Base-by-base conservation (phyloP, 2,797 vertebrate species). In the Emydoidea blandingii region DNA sequence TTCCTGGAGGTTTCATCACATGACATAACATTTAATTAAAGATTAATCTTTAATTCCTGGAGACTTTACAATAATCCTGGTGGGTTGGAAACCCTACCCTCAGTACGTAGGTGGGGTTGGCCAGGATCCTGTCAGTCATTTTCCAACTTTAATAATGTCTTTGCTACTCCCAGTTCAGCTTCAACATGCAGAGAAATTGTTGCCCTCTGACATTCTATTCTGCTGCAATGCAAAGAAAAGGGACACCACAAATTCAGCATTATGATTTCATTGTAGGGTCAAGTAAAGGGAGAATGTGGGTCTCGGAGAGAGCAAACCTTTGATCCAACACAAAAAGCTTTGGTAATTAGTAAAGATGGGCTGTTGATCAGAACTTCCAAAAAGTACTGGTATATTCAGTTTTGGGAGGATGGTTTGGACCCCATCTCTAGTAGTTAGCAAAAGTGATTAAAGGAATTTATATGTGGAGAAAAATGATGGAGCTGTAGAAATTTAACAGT, bases 371-470 rank as follows among this genome's bases (percentile, higher is more conserved):
- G 72, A 44, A 44, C 23, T 12, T 0, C 1, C 76, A 15, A 49
- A 37, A 81, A 83, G 72, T 47, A 16, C 72, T 16, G 4, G 4
- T 14, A 1, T 3, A 83, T 27, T 88, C 3, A 29, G 19, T 41
- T 37, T 9, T 52, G 21, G 2, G 23, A 16, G 11, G 62, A 65
- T 84, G 25, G 3, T 88, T 81, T 87, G 54, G 50, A 19, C 68
- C 76, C 4, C 8, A 14, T 10, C 3, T 72, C 2, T 81, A 2
- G 23, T 21, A 9, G 0, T 0, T 5, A 59, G 23, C 3, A 86
- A n/a, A 92, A 52, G 34, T 74, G 50, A 16, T 1, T 2, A 34
- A 62, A 53, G 56, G 2, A 41, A 6, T 89, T 72, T 80, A 9
- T 3, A 72, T 8, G 12, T 47, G 25, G 25, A 76, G 14, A 47